Evolutionary conservation across 2,888 invertebrate species (phyloP), one percentile per base, ranked within the genome.

Genomic region (Heteromyza rotundicornis): DNA sequence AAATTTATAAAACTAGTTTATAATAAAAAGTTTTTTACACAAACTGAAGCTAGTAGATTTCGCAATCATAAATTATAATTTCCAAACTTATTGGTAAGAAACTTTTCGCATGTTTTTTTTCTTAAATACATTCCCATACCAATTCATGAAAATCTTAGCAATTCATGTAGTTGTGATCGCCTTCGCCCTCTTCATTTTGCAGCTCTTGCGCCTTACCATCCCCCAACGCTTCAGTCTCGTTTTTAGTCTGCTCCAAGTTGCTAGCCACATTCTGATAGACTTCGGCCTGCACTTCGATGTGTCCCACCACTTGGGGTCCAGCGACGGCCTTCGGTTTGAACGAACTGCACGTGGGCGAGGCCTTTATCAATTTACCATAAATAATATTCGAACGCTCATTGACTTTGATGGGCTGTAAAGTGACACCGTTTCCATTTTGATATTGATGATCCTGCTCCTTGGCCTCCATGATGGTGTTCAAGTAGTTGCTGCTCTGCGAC

Each of bases 401-500:
- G 60, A 83, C 72, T 73, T 82, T 83, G 44, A 83, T 82, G 53
- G 82, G 80, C 67, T 81, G 80, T 54, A 82, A 66, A 1, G 80
- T 80, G 54, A 81, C 80, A 16, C 75, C 73, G 23, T 73, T 73
- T 17, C 76, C 73, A 24, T 73, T 74, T 14, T 78, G 76, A 40
- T 73, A 71, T 59, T 73, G 70, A 1, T 74, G 69, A 12, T 78
- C 75, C 59, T 80, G 79, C 59, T 82, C 82, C 72, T 82, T 82
- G 64, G 82, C 75, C 69, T 83, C 83, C 70, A 78, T 74, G 24
- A 83, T 83, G 55, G 83, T 82, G 66, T 83, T 83, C 49, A 83
- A 68, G 54, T 77, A 78, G 67, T 78, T 77, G 66, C 75, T 81
- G 72, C 80, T 76, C 62, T 77, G 75, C 12, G 80, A 74, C 14